Conservation (phyloP, 2,888 invertebrate genomes). For the Tipula confusa region DNA sequence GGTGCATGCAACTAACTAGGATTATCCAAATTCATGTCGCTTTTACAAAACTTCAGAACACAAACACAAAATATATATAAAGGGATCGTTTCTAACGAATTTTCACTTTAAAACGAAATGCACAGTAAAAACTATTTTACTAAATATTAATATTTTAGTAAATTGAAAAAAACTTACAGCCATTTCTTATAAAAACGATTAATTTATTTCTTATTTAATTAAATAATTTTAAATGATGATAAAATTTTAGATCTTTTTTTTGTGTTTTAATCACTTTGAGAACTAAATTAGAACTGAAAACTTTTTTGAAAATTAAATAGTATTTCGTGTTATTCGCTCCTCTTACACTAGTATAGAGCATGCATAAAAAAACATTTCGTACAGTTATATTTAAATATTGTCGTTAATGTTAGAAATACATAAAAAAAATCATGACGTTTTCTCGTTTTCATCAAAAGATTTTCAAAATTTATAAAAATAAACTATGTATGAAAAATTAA, state of each 20-base stretch:
- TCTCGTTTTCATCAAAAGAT: not conserved
- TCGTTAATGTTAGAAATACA: not conserved
- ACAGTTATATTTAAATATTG: constrained; percentile 12
- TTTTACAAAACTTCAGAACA: not conserved
- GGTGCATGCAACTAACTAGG: too few species aligned
- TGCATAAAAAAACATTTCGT: not conserved
- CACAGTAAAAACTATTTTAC: not conserved
- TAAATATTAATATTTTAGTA: not conserved
- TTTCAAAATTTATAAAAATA: constrained; percentile 6
- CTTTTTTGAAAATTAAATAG: not conserved
- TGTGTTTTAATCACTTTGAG: not conserved
- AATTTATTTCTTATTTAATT: constrained; percentile 6
- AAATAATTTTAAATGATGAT: not conserved
- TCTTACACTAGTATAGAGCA: not conserved
- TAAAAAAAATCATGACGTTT: not conserved
- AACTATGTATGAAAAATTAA: not conserved
- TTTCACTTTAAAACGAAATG: not conserved
- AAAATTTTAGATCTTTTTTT: not conserved
- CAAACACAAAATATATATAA: too few species aligned
- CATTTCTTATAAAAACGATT: not conserved
- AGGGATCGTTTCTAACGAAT: not conserved
- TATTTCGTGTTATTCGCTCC: constrained; percentile 8
- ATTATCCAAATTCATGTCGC: not conserved
- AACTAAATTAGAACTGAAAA: constrained; percentile 25
- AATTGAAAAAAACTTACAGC: constrained; percentile 21